These are phyloP conservation scores for Pogonomyrmex californicus DNA, from an alignment of 1,140 invertebrate genomes.

Conservation along the genomic window DNA sequence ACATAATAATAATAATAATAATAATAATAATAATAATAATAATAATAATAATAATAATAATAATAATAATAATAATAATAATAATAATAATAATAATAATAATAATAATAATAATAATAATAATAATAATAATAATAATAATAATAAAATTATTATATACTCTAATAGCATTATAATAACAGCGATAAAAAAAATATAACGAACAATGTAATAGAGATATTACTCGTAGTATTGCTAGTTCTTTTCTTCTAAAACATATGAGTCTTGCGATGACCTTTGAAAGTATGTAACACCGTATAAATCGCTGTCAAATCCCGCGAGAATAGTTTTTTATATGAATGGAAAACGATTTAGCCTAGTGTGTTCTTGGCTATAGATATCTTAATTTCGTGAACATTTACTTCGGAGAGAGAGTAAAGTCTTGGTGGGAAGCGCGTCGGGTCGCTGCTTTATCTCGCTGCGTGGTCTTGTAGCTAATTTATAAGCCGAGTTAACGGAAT, in stretches of 20 bases:
- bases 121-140: too few relatives aligned
- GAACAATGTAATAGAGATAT: background rate
- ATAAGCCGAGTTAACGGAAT: conserved; percentile 79
- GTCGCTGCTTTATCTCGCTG: conserved; percentile 75
- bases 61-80: too few relatives aligned
- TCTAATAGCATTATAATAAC: background rate
- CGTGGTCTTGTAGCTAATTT: conserved; percentile 82
- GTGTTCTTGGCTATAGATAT: conserved; percentile 69
- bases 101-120: too few relatives aligned
- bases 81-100: too few relatives aligned
- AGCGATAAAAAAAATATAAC: background rate
- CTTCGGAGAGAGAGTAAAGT: conserved; percentile 66
- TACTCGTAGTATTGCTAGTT: background rate
- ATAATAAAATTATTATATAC: background rate
- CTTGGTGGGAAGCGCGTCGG: conserved; percentile 54
- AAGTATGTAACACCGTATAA: conserved; percentile 36
- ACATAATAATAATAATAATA: background rate
- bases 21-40: too few relatives aligned
- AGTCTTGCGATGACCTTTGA: conserved; percentile 15
- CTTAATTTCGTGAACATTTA: conserved; percentile 80
- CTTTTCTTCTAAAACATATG: background rate
- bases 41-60: too few relatives aligned
- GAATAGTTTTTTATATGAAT: conserved; percentile 70
- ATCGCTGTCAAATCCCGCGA: conserved; percentile 34
- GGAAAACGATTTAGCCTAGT: conserved; percentile 74